Conservation (phyloP, 2,888 invertebrate species). For the Gisinianus flammeolus region DNA sequence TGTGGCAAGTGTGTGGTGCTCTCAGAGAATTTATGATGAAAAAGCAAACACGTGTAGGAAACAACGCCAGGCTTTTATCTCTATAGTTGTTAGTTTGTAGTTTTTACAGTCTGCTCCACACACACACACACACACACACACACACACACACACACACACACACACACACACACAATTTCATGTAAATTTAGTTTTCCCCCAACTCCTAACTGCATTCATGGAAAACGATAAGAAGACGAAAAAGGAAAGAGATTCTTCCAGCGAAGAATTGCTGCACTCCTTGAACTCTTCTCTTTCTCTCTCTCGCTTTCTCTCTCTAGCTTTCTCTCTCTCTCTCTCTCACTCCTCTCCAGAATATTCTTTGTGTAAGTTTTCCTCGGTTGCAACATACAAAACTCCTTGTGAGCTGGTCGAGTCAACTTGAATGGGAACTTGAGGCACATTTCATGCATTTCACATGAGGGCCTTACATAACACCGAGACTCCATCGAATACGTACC, state of each 20-base stretch:
- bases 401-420: constrained; percentile 28
- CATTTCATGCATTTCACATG: constrained; percentile 36
- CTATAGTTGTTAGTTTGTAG: neutral
- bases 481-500: too few relatives aligned
- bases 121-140: too few relatives aligned
- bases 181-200: neutral
- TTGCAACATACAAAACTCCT: too few relatives aligned
- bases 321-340: neutral
- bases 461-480: too few relatives aligned
- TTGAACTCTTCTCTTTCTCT: neutral
- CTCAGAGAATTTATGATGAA: neutral
- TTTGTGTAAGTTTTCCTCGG: constrained; percentile 8
- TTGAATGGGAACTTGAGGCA: constrained; percentile 10
- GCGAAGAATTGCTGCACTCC: too few relatives aligned
- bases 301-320: too few relatives aligned
- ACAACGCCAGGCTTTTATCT: neutral
- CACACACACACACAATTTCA: neutral
- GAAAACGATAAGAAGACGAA: neutral
- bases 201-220: neutral
- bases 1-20: too few relatives aligned
- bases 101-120: too few relatives aligned
- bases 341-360: neutral
- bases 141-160: constrained; percentile 9
- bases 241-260: too few relatives aligned
- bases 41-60: constrained; percentile 6